These are phyloP conservation scores for Parthenolecanium corni DNA, from an alignment of 2,888 invertebrate species.

Conservation along the genomic window DNA sequence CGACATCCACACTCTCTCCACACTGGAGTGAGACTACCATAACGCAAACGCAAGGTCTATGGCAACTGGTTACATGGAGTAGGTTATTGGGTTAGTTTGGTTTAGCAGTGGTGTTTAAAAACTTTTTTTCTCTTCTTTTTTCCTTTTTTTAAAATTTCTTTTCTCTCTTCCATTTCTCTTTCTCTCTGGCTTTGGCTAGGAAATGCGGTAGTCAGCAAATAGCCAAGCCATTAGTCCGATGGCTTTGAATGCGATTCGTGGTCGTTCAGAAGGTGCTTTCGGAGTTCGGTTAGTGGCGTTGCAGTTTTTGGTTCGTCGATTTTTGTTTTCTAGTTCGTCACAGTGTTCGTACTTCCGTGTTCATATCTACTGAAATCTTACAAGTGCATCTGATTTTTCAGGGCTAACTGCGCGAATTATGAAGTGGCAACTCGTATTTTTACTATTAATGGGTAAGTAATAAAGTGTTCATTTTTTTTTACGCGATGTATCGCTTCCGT, in stretches of 20 bases:
- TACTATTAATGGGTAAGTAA: conserved; percentile 20
- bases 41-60: conserved; percentile 23
- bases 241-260: conserved; percentile 22
- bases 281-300: conserved; percentile 5
- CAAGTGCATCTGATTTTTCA: no score
- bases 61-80: conserved; percentile 19
- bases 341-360: neutral
- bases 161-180: no score
- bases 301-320: neutral
- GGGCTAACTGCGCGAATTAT: neutral
- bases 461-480: neutral
- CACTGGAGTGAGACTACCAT: neutral
- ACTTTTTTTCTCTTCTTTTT: no score
- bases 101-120: neutral
- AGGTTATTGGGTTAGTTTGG: conserved; percentile 28
- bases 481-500: no score
- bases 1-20: neutral
- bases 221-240: conserved; percentile 9
- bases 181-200: conserved; percentile 14
- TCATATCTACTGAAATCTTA: neutral
- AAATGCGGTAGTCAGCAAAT: neutral
- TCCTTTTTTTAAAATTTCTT: no score
- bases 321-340: neutral
- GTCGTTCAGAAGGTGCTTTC: neutral
- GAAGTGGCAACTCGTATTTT: conserved; percentile 25